Base-by-base conservation (phyloP, 2,797 vertebrate species). In the Chiroxiphia lanceolata region DNA sequence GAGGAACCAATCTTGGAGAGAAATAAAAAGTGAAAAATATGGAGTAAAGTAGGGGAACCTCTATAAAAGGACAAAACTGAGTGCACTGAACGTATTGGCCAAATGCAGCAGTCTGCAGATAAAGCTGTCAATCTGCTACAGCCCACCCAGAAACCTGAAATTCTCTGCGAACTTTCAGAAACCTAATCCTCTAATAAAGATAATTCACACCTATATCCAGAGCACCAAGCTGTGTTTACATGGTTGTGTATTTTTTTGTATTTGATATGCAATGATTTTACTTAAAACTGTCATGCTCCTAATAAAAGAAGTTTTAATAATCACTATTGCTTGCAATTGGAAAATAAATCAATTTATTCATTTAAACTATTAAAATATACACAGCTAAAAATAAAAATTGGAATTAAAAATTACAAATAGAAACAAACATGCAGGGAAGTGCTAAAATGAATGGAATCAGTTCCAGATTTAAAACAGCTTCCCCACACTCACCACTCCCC, bases 1-100 rank as follows among this genome's bases (percentile, higher is more conserved):
- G 60, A 79, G 44, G 51, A 85, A 94, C 93, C 56, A 77, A n/a
- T 77, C 71, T 67, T 94, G 83, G 44, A 89, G 68, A 70, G 68
- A 95, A 92, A 93, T 38, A n/a, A 89, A 92, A 87, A 92, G 60
- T 2, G 0, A 67, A 80, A 94, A 90, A 57, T 23, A 60, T 21
- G 48, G 33, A 64, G 74, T 74, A 56, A 84, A 87, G 61, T 60
- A 80, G 45, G 48, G n/a, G 48, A 60, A 70, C 64, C 64, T 90
- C 95, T 97, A 90, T 94, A 95, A 96, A 95, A 95, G 94, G 95
- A 64, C 44, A 93, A 68, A 96, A 94, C 60, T 57, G 70, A 94
- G 34, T 33, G 10, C 23, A 26, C 40, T 67, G 67, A 87, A 70
- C 5, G 1, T 60, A 45, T 60, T 78, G 50, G 69, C 76, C 77